phyloP scores from a whole-genome alignment of 2,888 invertebrate species.

The Acrobasis consociella region DNA sequence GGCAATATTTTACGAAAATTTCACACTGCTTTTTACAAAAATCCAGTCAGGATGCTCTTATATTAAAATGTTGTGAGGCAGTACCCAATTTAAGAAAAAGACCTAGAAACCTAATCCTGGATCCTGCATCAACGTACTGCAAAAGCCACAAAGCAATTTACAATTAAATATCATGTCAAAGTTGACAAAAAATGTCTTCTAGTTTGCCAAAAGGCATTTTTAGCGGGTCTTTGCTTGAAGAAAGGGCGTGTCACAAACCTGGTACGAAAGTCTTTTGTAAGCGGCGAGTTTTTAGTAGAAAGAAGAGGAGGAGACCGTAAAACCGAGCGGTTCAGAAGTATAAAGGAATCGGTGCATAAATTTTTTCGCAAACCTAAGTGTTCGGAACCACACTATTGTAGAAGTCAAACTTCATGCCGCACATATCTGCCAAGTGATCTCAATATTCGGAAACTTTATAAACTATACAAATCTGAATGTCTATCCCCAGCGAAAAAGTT shows the following conservation, averaged over 20 bases:
- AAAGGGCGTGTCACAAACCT: background rate
- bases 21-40: too few relatives aligned
- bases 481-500: background rate
- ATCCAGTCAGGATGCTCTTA: too few relatives aligned
- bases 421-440: background rate
- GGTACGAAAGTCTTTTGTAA: background rate
- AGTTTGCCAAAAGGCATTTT: slow-evolving; percentile 2
- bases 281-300: background rate
- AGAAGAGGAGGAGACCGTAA: background rate
- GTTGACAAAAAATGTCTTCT: too few relatives aligned
- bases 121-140: too few relatives aligned
- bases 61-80: too few relatives aligned
- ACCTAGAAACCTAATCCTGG: too few relatives aligned
- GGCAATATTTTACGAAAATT: too few relatives aligned
- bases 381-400: background rate
- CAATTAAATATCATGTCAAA: too few relatives aligned
- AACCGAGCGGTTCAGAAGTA: background rate
- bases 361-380: background rate
- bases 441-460: background rate
- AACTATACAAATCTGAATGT: background rate
- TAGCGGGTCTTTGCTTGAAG: background rate
- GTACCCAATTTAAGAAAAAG: too few relatives aligned
- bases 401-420: background rate
- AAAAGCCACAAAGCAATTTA: too few relatives aligned
- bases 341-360: background rate